phyloP scores from a whole-genome alignment of 2,113 vertebrate species.

The Suncus etruscus region DNA sequence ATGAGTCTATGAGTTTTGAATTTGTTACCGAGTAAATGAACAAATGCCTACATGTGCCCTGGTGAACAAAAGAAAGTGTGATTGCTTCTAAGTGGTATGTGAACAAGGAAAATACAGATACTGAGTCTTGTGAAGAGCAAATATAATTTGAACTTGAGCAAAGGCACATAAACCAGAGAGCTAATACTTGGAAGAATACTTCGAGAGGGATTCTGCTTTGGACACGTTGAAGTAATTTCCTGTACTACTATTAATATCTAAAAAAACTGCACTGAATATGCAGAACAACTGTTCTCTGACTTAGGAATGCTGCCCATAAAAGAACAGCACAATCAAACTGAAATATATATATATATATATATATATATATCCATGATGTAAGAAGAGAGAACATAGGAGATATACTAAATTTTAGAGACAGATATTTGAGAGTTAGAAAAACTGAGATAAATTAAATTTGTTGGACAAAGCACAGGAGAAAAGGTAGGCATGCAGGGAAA shows the following conservation, averaged over 20 bases:
- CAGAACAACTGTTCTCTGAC: background rate
- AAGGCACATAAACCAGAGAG: background rate
- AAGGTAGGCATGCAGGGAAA: background rate
- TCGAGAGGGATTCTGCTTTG: background rate
- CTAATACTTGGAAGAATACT: background rate
- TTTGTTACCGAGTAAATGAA: background rate
- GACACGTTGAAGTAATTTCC: background rate
- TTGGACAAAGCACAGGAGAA: background rate
- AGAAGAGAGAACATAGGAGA: background rate
- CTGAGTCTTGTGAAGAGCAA: background rate
- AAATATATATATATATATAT: background rate
- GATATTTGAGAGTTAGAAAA: background rate
- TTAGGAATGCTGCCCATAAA: background rate
- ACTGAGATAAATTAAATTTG: background rate
- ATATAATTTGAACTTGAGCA: slow-evolving; percentile 7
- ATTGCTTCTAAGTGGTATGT: background rate
- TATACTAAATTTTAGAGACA: background rate
- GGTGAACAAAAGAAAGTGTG: background rate
- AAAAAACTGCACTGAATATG: background rate
- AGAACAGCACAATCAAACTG: background rate
- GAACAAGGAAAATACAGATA: background rate
- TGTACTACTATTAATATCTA: background rate
- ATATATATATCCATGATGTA: background rate
- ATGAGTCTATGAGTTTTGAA: background rate
- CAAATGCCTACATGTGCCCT: background rate